Evolutionary conservation across 2,888 invertebrate species (phyloP).

Genomic region (Geophilus truncorum): DNA sequence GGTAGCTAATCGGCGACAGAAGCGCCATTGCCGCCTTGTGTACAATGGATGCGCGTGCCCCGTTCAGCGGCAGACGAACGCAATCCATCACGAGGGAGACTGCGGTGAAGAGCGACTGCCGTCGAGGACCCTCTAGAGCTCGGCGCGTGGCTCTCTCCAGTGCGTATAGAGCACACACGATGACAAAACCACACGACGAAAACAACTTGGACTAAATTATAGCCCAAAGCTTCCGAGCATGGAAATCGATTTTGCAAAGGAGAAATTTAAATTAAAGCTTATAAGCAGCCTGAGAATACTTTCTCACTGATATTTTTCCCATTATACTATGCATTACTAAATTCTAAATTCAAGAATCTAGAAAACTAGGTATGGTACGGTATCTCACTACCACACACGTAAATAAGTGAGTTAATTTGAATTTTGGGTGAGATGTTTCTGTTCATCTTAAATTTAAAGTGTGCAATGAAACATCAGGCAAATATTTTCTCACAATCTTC

Average conservation of each 20-base stretch:
- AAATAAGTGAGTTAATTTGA: too few species aligned
- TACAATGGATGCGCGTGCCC: background rate
- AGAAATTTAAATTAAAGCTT: background rate
- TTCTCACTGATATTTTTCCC: background rate
- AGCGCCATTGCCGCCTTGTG: background rate
- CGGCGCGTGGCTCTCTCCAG: background rate
- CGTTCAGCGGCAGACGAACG: background rate
- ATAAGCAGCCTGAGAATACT: background rate
- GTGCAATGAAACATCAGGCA: too few species aligned
- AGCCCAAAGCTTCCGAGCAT: background rate
- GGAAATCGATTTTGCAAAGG: background rate
- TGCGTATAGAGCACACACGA: background rate
- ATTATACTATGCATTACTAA: too few species aligned
- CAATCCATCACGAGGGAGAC: background rate
- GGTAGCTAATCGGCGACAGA: background rate
- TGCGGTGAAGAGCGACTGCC: background rate
- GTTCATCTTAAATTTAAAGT: too few species aligned
- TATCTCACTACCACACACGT: too few species aligned
- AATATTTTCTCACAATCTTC: too few species aligned
- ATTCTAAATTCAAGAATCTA: too few species aligned
- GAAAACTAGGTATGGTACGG: too few species aligned
- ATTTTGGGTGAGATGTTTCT: too few species aligned
- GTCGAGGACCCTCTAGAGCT: background rate
- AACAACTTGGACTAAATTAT: background rate
- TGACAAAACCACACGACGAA: background rate